A percentile compares a stretch with the other conserved stretches of the same genome.
phyloP scores from a whole-genome alignment of 2,797 vertebrate species.

The Scomberomorus guttatus region DNA sequence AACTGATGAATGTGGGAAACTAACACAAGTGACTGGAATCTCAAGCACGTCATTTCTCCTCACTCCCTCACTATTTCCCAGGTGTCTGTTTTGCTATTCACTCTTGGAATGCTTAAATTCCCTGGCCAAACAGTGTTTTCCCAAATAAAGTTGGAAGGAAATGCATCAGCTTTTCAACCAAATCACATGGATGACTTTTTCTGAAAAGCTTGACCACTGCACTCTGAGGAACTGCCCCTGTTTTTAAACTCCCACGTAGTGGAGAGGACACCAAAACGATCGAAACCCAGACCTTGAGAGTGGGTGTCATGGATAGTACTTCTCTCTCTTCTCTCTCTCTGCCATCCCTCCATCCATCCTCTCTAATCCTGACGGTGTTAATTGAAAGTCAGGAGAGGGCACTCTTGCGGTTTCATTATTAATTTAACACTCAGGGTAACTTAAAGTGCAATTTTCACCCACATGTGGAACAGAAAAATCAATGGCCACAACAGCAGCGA shows the following conservation, averaged over 20 bases:
- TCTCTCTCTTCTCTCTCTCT: conserved; percentile 23
- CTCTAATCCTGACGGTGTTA: conserved; percentile 86
- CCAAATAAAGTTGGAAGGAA: conserved; percentile 1
- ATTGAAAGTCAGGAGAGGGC: conserved; percentile 90
- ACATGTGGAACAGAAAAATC: conserved; percentile 91
- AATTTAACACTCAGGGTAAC: conserved; percentile 92
- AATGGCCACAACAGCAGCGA: conserved; percentile 88
- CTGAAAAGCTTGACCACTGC: conserved; percentile 2
- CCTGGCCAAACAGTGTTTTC: background rate
- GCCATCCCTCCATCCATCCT: conserved; percentile 74
- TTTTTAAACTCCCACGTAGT: conserved; percentile 30
- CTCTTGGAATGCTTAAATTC: too few relatives aligned
- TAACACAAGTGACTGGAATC: background rate
- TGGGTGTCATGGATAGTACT: conserved; percentile 67
- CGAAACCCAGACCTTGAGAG: conserved; percentile 68
- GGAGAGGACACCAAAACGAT: conserved; percentile 54
- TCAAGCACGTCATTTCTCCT: background rate
- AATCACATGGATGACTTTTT: background rate
- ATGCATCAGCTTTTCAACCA: background rate
- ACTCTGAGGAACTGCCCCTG: background rate
- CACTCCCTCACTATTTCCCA: background rate
- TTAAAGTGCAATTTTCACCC: conserved; percentile 92
- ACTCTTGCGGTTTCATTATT: conserved; percentile 90
- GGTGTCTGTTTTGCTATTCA: background rate
- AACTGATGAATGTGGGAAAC: background rate